Base-by-base conservation (phyloP, 2,113 vertebrate genomes). In the Leuciscus idus region DNA sequence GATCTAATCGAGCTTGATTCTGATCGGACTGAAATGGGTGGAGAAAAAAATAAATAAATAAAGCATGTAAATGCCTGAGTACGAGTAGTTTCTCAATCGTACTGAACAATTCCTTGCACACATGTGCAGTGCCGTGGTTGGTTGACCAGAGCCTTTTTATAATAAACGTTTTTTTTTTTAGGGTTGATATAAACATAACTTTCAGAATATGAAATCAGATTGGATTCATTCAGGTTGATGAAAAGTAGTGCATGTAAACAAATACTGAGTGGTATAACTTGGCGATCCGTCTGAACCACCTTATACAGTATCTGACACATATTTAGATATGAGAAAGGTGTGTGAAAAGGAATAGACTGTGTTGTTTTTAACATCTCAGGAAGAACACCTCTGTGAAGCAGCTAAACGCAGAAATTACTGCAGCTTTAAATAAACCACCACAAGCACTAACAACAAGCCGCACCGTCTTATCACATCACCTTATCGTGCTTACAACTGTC, bases 241-340 rank as follows among this genome's bases (percentile, higher is more conserved):
- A 6, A 73, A 73, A 23, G 1, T 12, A 12, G 9, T 26, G 4
- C 21, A 73, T 74, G 72, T 73, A 73, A 72, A 48, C 10, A 64
- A 64, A 64, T 4, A 64, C 21, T 39, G 68, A 72, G 12, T 50
- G 23, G 4, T 75, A 28, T 4, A 26, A 64, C n/a, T 61, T 61
- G 7, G 57, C 7, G 3, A 8, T 61, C 57, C 23, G 1, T 59
- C 57, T 62, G 3, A 23, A 62, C 10, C n/a, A 0, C 23, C 59
- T 62, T 6, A 52, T 68, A 68, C 64, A 28, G 92, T 91, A 90
- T 81, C 70, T 59, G 26, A 70, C 17, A 46, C 72, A 46, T 72
- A 89, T 73, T 88, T 84, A 89, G 87, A 82, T 88, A 84, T 72
- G 81, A 86, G 61, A 66, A 84, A 62, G 78, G 19, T 62, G 81